Conservation (phyloP, 2,888 invertebrate species). For the Drepanosiphum platanoidis region DNA sequence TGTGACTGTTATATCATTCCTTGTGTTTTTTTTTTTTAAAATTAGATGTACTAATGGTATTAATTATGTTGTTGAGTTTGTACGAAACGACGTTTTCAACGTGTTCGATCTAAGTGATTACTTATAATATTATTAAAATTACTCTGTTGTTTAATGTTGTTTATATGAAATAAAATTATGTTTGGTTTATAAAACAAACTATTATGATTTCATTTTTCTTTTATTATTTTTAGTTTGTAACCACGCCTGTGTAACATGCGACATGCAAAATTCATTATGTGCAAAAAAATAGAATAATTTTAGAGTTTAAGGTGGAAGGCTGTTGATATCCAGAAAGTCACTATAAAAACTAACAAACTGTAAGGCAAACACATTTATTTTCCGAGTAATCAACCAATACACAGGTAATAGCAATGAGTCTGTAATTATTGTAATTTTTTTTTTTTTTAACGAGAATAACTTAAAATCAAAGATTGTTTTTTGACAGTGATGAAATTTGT, state of each 20-base stretch:
- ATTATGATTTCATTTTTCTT: background rate
- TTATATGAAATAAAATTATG: slow-evolving; percentile 44
- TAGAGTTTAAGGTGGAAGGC: too few relatives aligned
- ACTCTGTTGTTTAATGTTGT: slow-evolving; percentile 34
- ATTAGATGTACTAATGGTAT: slow-evolving; percentile 1
- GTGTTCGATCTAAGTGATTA: slow-evolving; percentile 11
- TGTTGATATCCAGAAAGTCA: too few relatives aligned
- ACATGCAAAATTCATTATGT: background rate
- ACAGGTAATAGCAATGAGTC: too few relatives aligned
- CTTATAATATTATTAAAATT: slow-evolving; percentile 22
- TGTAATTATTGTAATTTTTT: too few relatives aligned
- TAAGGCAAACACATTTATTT: too few relatives aligned
- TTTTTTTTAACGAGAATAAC: too few relatives aligned
- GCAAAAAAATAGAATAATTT: too few relatives aligned
- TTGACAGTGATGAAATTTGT: too few relatives aligned
- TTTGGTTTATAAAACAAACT: slow-evolving; percentile 30
- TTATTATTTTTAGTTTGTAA: background rate
- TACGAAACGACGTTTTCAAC: background rate
- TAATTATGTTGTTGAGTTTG: slow-evolving; percentile 27
- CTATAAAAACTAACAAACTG: too few relatives aligned
- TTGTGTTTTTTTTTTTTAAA: slow-evolving; percentile 17
- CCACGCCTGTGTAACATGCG: background rate
- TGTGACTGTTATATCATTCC: slow-evolving; percentile 34
- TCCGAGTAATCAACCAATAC: too few relatives aligned
- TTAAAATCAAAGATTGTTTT: too few relatives aligned